These are phyloP conservation scores for Congeria kusceri DNA, from an alignment of 2,888 invertebrate species.

Conservation along the genomic window DNA sequence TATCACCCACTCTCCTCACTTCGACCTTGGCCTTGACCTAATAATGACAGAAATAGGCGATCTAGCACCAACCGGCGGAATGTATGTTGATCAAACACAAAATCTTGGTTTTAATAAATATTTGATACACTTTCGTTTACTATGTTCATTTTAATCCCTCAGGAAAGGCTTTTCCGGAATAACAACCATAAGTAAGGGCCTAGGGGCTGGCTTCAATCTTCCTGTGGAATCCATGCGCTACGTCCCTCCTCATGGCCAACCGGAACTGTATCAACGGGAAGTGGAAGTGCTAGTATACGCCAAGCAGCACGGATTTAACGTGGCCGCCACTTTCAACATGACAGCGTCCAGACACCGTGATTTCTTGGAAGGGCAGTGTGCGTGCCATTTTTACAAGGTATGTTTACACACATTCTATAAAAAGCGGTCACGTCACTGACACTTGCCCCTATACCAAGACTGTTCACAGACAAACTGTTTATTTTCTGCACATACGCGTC, in stretches of 20 bases:
- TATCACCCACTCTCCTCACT: too few relatives aligned
- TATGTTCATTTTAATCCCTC: conserved; percentile 25
- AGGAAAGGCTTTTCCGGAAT: conserved; percentile 85
- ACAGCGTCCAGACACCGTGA: conserved; percentile 86
- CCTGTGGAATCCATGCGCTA: conserved; percentile 86
- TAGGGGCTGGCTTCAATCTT: conserved; percentile 87
- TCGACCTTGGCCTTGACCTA: too few relatives aligned
- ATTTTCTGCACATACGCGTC: too few relatives aligned
- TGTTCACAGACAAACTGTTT: too few relatives aligned
- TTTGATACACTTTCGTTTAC: too few relatives aligned
- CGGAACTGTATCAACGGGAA: conserved; percentile 83
- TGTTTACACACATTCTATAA: too few relatives aligned
- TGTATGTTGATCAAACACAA: too few relatives aligned
- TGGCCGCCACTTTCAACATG: conserved; percentile 86
- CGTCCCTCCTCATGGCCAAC: conserved; percentile 74
- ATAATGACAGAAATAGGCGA: too few relatives aligned
- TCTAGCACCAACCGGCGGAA: too few relatives aligned
- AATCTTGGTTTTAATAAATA: too few relatives aligned
- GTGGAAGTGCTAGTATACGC: conserved; percentile 83
- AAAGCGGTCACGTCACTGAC: too few relatives aligned
- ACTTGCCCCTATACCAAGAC: too few relatives aligned
- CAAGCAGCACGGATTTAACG: conserved; percentile 83
- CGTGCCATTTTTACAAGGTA: conserved; percentile 87
- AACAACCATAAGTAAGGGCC: conserved; percentile 85
- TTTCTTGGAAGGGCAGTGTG: conserved; percentile 86